phyloP scores from a whole-genome alignment of 2,113 vertebrate species.

The Sorex fumeus region DNA sequence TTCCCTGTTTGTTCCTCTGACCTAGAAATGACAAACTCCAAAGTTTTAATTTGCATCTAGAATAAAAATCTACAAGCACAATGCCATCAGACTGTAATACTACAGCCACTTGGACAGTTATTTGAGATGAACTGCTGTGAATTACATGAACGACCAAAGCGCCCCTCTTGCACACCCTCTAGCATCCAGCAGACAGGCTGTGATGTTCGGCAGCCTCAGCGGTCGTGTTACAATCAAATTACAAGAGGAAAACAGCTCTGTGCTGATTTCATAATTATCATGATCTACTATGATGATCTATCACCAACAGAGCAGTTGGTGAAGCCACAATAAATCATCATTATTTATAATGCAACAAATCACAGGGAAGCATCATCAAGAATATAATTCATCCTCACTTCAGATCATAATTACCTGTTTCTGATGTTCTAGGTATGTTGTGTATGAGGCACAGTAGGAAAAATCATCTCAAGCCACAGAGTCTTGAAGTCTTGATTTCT shows the following conservation, averaged over 20 bases:
- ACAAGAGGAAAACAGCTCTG: conserved; percentile 80
- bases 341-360: conserved; percentile 89
- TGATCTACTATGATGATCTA: conserved; percentile 90
- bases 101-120: conserved; percentile 76
- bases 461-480: conserved; percentile 64
- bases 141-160: conserved; percentile 59
- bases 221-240: conserved; percentile 85
- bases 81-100: conserved; percentile 71
- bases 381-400: conserved; percentile 87
- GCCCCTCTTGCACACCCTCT: conserved; percentile 73
- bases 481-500: background rate
- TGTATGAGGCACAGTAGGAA: conserved; percentile 70
- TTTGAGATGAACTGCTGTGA: conserved; percentile 77
- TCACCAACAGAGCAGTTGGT: conserved; percentile 84
- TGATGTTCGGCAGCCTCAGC: conserved; percentile 71
- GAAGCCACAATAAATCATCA: conserved; percentile 88
- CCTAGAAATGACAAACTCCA: conserved; percentile 5
- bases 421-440: conserved; percentile 79
- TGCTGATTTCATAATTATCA: conserved; percentile 88
- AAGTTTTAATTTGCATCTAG: conserved; percentile 55
- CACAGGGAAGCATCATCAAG: conserved; percentile 83
- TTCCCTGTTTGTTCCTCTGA: conserved; percentile 15
- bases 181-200: conserved; percentile 81
- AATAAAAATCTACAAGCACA: conserved; percentile 80
- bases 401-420: conserved; percentile 85